Conservation (phyloP, 2,797 vertebrate genomes). For the Natrix natrix region DNA sequence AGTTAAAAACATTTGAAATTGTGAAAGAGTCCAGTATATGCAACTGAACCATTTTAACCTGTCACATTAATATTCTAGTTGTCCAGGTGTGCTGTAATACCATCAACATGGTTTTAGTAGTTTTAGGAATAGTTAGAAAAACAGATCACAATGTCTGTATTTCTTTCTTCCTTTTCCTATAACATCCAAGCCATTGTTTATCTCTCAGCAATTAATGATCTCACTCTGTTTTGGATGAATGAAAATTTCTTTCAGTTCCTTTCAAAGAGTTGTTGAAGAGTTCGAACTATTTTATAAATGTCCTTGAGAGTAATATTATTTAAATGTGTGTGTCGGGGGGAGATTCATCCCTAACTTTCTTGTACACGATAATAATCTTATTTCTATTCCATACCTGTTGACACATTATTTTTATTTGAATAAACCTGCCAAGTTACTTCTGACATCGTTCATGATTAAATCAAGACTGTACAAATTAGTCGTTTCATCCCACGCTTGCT, state of each 20-base stretch:
- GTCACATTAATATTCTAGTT: neutral
- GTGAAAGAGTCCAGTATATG: constrained; percentile 45
- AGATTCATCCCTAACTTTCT: neutral
- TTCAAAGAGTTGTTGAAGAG: neutral
- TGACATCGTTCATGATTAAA: neutral
- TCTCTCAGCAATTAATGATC: neutral
- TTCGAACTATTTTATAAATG: neutral
- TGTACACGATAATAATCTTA: neutral
- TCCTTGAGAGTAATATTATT: neutral
- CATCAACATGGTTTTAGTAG: neutral
- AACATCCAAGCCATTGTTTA: neutral
- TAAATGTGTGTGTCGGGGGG: neutral
- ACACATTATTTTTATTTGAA: neutral
- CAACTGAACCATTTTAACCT: constrained; percentile 36
- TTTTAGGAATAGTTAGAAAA: constrained; percentile 13
- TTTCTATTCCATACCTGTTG: neutral
- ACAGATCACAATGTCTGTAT: constrained; percentile 1
- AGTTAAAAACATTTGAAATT: constrained; percentile 47
- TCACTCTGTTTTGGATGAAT: neutral
- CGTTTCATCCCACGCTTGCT: neutral
- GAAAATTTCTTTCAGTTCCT: neutral
- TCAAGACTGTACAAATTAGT: neutral
- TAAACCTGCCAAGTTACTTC: neutral
- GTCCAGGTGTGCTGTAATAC: constrained; percentile 5
- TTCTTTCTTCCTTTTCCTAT: neutral